These are phyloP conservation scores for Chromobotia macracanthus DNA, from an alignment of 2,797 vertebrate genomes.

Conservation along the genomic window DNA sequence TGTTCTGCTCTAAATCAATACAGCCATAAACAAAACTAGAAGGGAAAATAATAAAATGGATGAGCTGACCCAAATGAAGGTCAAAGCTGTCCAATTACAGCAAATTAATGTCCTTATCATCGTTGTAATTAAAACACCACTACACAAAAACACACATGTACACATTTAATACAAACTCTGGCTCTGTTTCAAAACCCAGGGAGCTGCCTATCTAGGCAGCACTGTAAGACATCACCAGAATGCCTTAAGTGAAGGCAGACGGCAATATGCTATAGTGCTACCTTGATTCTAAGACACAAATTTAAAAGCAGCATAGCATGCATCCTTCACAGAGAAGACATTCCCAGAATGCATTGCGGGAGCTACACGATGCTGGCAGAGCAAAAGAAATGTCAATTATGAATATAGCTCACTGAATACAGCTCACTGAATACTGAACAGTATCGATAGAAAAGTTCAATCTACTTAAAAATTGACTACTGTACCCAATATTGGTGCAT, in stretches of 20 bases:
- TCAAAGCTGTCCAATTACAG: constrained; percentile 48
- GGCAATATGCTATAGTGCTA: no score
- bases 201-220: constrained; percentile 7
- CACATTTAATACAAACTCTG: not conserved
- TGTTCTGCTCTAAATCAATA: constrained; percentile 37
- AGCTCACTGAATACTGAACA: not conserved
- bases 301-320: not conserved
- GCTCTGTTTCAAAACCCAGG: not conserved
- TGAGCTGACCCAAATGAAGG: constrained; percentile 48
- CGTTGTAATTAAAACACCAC: constrained; percentile 47
- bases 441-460: not conserved
- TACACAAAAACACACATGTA: constrained; percentile 8
- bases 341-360: not conserved
- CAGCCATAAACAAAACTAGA: constrained; percentile 45
- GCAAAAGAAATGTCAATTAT: not conserved
- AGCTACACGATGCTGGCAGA: not conserved
- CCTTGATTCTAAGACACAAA: not conserved
- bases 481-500: not conserved
- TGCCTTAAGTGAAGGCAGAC: not conserved
- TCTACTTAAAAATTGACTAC: not conserved
- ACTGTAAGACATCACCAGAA: not conserved
- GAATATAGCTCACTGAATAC: not conserved
- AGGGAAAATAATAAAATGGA: constrained; percentile 19
- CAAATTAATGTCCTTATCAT: constrained; percentile 52
- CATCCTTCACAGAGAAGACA: not conserved